Evolutionary conservation across 2,113 vertebrate genomes (phyloP), one percentile per base, ranked within the genome.

Genomic region (Lontra canadensis): DNA sequence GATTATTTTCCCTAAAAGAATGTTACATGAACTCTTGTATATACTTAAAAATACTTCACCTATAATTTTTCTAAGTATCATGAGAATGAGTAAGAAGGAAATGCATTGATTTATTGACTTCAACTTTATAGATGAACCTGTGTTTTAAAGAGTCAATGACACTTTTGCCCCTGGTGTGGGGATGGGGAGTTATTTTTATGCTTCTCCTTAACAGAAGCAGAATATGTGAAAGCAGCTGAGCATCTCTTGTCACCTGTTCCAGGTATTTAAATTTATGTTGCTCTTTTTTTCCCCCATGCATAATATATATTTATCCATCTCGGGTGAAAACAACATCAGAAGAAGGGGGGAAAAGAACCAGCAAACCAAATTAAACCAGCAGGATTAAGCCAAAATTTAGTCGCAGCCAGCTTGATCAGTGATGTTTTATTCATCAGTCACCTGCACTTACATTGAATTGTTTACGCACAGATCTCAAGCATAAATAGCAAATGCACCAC

Each of bases 391-490:
- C 81, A 95, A 95, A 97, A 85, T 82, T 47, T 81, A 83, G 90
- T 74, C 71, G 36, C 63, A 97, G 63, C 26, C 90, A 95, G 94
- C 93, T 97, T 96, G 82, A 97, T 95, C 92, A 47, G 82, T 96
- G 73, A 97, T 98, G 96, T 97, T 97, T 97, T 98, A 97, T 98
- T 97, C 96, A 97, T 96, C 94, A 74, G 63, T 94, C 94, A 96
- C 90, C 94, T 98, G 95, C 69, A 90, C 74, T 93, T 94, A 63
- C 26, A 82, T 63, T 3, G 36, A 69, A 82, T 67, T 96, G 83
- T 98, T 97, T 94, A 95, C 0, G 1, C 88, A 82, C 69, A 85
- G 55, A 90, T 92, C 78, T 93, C 69, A 84, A 90, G 67, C 86
- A 94, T 79, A 96, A 88, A 82, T 65, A 97, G 86, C 55, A 97